Evolutionary conservation across 2,113 vertebrate species (phyloP).

Genomic region (Dicentrarchus labrax): DNA sequence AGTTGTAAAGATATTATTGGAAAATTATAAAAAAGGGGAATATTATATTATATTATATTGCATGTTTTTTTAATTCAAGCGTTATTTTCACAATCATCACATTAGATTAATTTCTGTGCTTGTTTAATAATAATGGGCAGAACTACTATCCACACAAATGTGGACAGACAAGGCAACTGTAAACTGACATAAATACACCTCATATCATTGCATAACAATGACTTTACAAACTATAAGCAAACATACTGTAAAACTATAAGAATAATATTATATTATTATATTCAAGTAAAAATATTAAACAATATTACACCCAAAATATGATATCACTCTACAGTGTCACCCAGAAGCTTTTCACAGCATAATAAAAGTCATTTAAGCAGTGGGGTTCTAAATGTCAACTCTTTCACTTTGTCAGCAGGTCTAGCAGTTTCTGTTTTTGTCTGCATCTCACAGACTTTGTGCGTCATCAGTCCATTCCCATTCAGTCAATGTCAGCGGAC

Average conservation of each 20-base stretch:
- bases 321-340: background rate
- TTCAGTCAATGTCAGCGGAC: slow-evolving; percentile 95
- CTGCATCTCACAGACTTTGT: slow-evolving; percentile 91
- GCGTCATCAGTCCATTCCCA: slow-evolving; percentile 93
- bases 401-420: slow-evolving; percentile 27
- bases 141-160: background rate
- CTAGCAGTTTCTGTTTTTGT: slow-evolving; percentile 35
- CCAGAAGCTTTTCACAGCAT: background rate
- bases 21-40: too few species aligned
- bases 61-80: too few species aligned
- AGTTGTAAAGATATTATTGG: too few species aligned
- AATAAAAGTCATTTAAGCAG: slow-evolving; percentile 16
- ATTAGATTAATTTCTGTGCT: background rate
- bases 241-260: too few species aligned
- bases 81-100: background rate
- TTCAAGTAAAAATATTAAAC: background rate
- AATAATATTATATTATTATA: background rate
- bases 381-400: background rate
- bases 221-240: background rate
- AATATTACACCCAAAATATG: background rate
- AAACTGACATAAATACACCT: background rate
- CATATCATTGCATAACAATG: background rate
- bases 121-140: background rate
- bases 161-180: background rate
- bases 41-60: too few species aligned